phyloP scores from a whole-genome alignment of 2,888 invertebrate species.

The Actias luna region DNA sequence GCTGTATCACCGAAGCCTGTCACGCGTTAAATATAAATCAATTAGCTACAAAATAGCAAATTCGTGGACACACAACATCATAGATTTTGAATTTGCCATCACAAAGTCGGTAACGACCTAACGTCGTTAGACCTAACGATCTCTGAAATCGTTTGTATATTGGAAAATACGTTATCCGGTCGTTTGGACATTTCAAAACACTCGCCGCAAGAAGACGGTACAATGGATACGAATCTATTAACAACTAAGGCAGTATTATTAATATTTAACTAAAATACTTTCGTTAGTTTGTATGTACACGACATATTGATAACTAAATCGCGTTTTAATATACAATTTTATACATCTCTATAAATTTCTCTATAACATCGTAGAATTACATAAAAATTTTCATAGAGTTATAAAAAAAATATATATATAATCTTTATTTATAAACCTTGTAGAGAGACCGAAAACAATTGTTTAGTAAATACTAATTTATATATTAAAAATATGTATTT shows the following conservation, averaged over 20 bases:
- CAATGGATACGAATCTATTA: constrained; percentile 15
- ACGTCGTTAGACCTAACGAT: no score
- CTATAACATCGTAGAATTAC: not conserved
- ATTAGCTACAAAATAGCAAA: no score
- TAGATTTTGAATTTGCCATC: no score
- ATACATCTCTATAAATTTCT: not conserved
- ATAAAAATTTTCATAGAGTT: not conserved
- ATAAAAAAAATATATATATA: not conserved
- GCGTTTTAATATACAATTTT: not conserved
- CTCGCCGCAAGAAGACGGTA: not conserved
- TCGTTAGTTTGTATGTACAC: constrained; percentile 11
- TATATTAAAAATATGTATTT: not conserved
- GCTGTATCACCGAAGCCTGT: no score
- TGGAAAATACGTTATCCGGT: no score
- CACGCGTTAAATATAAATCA: no score
- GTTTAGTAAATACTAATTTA: not conserved
- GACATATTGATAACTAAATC: not conserved
- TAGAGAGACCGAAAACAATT: not conserved
- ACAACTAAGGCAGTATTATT: constrained; percentile 18
- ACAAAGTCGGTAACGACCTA: no score
- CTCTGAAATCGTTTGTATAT: no score
- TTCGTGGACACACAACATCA: no score
- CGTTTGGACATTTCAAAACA: no score
- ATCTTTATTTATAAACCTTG: not conserved
- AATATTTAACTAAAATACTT: constrained; percentile 11